Conservation (phyloP, 2,113 vertebrate genomes). For the Marmota flaviventris region DNA sequence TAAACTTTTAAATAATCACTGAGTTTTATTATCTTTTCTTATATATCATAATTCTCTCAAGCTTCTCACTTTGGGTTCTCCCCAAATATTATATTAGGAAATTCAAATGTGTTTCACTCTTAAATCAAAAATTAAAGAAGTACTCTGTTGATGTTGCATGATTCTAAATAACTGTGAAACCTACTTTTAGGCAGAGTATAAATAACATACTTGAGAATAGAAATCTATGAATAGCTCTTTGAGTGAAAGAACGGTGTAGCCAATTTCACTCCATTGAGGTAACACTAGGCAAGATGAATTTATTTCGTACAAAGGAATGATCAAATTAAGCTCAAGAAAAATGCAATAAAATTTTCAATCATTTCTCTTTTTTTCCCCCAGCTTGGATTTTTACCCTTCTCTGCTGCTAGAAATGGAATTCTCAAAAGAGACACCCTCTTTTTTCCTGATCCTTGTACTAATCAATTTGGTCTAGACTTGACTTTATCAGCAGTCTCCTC, state of each 20-base stretch:
- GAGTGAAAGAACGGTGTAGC: constrained; percentile 67
- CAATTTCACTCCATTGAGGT: constrained; percentile 76
- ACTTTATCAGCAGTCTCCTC: neutral
- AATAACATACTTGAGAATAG: constrained; percentile 81
- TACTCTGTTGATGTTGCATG: constrained; percentile 74
- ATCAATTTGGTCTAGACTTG: neutral
- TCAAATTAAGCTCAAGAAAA: constrained; percentile 68
- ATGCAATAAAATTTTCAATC: constrained; percentile 61
- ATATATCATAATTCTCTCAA: constrained; percentile 42
- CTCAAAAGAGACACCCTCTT: neutral
- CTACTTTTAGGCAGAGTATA: constrained; percentile 82
- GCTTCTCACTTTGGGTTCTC: constrained; percentile 67
- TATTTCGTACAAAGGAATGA: constrained; percentile 60
- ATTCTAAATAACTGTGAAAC: constrained; percentile 78
- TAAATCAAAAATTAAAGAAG: constrained; percentile 76
- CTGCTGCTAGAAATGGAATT: constrained; percentile 54
- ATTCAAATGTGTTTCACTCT: constrained; percentile 72
- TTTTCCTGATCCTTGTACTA: constrained; percentile 29
- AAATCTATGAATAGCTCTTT: constrained; percentile 76
- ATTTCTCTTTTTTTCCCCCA: neutral
- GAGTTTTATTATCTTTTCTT: constrained; percentile 36
- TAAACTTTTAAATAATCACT: neutral
- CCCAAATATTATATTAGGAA: constrained; percentile 74
- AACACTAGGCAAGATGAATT: constrained; percentile 49
- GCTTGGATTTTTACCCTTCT: constrained; percentile 54